Evolutionary conservation across 2,888 invertebrate species (phyloP).

Genomic region (Amorpha juglandis): DNA sequence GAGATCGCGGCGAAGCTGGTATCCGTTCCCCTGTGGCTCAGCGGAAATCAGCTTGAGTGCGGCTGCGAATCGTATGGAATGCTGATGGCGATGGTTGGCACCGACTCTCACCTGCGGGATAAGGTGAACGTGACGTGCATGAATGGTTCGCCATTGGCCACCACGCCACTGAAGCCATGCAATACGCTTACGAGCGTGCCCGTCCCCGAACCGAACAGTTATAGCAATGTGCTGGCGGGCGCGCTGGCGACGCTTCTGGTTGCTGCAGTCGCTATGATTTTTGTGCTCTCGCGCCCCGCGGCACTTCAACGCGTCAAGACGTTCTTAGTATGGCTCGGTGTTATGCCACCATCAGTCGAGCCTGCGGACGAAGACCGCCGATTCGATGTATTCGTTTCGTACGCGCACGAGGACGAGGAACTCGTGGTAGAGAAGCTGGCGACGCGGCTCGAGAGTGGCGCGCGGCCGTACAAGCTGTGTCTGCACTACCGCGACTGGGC

Average conservation of each 20-base stretch:
- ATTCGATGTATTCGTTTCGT: conserved; percentile 91
- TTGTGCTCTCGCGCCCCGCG: neutral
- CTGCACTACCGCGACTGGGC: conserved; percentile 89
- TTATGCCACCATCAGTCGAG: neutral
- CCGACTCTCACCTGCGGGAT: neutral
- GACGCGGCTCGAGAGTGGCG: conserved; percentile 84
- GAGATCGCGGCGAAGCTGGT: neutral
- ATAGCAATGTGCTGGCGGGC: neutral
- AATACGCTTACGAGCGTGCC: neutral
- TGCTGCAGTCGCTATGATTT: conserved; percentile 28
- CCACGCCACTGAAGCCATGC: conserved; percentile 24
- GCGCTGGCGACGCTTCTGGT: neutral
- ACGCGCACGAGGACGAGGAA: conserved; percentile 90
- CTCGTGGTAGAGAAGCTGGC: conserved; percentile 87
- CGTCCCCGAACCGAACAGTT: no score
- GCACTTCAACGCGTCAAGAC: neutral
- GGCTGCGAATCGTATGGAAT: neutral
- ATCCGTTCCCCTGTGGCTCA: conserved; percentile 20
- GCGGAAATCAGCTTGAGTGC: conserved; percentile 31
- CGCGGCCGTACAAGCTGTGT: conserved; percentile 83
- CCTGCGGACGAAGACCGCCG: neutral
- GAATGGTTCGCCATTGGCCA: conserved; percentile 15
- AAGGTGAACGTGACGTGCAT: neutral
- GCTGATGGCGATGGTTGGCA: neutral
- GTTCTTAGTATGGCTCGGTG: neutral